A percentile compares a stretch with the other conserved stretches of the same genome.
Conservation (phyloP, 2,888 invertebrate species). For the Amphipyra tragopoginis region DNA sequence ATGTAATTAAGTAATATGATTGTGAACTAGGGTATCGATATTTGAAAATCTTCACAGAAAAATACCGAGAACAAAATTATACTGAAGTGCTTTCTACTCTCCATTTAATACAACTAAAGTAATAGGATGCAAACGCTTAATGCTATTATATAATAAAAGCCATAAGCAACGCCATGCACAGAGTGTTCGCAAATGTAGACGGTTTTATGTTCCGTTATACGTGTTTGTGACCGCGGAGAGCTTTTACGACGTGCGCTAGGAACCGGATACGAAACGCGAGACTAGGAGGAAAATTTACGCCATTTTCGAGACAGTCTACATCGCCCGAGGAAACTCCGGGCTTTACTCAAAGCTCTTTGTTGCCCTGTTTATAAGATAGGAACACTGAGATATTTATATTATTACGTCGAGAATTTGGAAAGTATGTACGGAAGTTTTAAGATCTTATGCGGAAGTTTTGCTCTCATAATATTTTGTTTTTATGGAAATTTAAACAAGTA, state of each 20-base stretch:
- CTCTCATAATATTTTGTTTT: conserved; percentile 15
- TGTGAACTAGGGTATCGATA: too few relatives aligned
- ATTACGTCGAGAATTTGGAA: conserved; percentile 14
- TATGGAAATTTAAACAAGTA: conserved; percentile 18
- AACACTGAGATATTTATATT: conserved; percentile 10
- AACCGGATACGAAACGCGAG: conserved; percentile 39
- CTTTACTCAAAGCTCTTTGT: conserved; percentile 54
- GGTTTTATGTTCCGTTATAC: conserved; percentile 39
- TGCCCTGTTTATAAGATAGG: conserved; percentile 43
- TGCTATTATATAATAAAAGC: neutral
- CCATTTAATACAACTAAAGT: neutral
- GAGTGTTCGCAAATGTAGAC: conserved; percentile 35
- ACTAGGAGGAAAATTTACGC: conserved; percentile 44
- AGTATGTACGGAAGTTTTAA: conserved; percentile 9
- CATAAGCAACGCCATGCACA: conserved; percentile 13
- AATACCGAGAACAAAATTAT: neutral
- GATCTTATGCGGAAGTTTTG: conserved; percentile 7
- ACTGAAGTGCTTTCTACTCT: neutral
- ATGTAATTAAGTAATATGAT: too few relatives aligned
- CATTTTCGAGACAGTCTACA: conserved; percentile 28
- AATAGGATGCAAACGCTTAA: conserved; percentile 1
- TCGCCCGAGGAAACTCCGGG: conserved; percentile 26
- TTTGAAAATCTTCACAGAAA: neutral
- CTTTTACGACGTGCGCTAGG: conserved; percentile 37
- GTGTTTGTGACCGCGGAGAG: conserved; percentile 36